These are phyloP conservation scores for Gymnocephalus cernua DNA, from an alignment of 2,113 vertebrate species.

Conservation along the genomic window DNA sequence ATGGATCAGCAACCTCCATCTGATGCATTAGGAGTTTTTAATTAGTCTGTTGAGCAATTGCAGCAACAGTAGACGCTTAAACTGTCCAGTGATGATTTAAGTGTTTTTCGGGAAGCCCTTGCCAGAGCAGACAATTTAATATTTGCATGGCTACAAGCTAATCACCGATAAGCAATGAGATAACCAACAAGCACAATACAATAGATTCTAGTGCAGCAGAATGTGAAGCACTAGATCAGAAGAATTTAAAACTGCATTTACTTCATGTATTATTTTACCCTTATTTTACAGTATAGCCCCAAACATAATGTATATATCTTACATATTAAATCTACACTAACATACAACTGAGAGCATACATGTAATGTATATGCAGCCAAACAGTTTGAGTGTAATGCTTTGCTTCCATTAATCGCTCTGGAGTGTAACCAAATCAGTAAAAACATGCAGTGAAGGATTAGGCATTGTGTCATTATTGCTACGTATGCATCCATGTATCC, in stretches of 20 bases:
- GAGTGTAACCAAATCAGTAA: slow-evolving; percentile 59
- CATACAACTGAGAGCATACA: background rate
- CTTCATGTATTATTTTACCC: background rate
- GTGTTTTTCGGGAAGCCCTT: slow-evolving; percentile 11
- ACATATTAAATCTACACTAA: background rate
- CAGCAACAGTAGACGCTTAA: slow-evolving; percentile 29
- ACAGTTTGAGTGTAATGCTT: slow-evolving; percentile 12
- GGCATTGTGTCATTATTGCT: slow-evolving; percentile 60
- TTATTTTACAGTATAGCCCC: background rate
- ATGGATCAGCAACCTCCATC: slow-evolving; percentile 17
- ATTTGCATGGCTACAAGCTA: background rate
- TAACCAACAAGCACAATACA: background rate
- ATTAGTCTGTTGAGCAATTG: slow-evolving; percentile 44
- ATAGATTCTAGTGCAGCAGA: background rate
- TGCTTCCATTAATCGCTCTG: slow-evolving; percentile 42
- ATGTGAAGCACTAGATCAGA: background rate
- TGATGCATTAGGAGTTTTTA: slow-evolving; percentile 50
- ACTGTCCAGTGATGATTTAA: slow-evolving; percentile 28
- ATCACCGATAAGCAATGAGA: slow-evolving; percentile 1
- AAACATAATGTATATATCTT: background rate
- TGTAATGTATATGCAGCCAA: slow-evolving; percentile 24
- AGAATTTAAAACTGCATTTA: background rate
- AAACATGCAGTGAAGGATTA: slow-evolving; percentile 55
- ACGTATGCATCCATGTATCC: slow-evolving; percentile 68
- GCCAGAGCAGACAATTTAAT: background rate